Percentiles rank a stretch among this genome's conserved stretches.
Conservation (phyloP, 35 echinoderm and acorn worm genomes). For the Eucidaris tribuloides region DNA sequence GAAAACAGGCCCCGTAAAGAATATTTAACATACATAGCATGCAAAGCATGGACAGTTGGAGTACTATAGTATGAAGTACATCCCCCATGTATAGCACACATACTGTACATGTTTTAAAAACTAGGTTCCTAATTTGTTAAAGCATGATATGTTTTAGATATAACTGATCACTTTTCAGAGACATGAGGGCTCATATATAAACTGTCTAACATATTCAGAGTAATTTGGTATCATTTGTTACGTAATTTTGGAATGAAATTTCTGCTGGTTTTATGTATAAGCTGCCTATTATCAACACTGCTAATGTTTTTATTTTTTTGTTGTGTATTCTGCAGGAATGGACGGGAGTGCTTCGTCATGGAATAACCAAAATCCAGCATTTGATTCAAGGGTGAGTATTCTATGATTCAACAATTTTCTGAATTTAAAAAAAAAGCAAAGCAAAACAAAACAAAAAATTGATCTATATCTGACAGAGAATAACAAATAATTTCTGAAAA, state of each 20-base stretch:
- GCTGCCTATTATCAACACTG: background rate
- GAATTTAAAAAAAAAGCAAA: background rate
- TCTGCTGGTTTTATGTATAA: background rate
- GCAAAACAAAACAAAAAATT: background rate
- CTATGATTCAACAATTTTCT: background rate
- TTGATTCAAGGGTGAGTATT: constrained; percentile 14
- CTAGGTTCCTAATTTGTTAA: too few relatives aligned
- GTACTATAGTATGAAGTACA: too few relatives aligned
- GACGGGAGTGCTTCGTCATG: constrained; percentile 4
- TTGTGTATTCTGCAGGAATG: constrained; percentile 1
- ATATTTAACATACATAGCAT: too few relatives aligned
- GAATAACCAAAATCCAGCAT: constrained; percentile 10
- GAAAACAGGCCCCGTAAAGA: too few relatives aligned
- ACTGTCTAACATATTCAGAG: background rate
- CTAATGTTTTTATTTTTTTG: background rate
- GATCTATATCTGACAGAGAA: background rate
- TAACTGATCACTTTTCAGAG: background rate
- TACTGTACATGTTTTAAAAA: too few relatives aligned
- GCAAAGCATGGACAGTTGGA: too few relatives aligned
- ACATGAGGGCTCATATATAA: background rate
- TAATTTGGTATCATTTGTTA: background rate
- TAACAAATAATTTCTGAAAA: background rate
- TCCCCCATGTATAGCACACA: too few relatives aligned
- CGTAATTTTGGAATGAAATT: background rate
- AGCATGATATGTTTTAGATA: background rate